Evolutionary conservation across 2,113 vertebrate species (phyloP).

Genomic region (Melospiza melodia): DNA sequence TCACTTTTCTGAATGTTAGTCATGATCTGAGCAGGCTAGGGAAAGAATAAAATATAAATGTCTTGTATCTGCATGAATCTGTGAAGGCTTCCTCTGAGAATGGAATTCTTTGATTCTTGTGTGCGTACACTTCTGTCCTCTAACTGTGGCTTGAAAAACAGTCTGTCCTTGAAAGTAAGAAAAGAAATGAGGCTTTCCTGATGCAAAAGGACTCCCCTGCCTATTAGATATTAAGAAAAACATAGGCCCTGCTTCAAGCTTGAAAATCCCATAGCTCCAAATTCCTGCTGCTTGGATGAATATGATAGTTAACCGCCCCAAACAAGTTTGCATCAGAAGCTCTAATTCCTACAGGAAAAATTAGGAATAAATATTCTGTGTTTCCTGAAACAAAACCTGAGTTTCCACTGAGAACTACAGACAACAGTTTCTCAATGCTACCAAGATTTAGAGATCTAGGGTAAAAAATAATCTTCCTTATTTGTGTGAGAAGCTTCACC

Average conservation of each 20-base stretch:
- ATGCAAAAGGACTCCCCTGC: not conserved
- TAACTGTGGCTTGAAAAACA: not conserved
- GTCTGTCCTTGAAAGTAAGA: not conserved
- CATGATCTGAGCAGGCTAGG: not conserved
- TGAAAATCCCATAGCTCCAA: not conserved
- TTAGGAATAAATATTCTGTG: not conserved
- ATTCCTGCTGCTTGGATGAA: not conserved
- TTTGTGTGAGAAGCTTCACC: not conserved
- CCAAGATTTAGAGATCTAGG: not conserved
- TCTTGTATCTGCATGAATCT: not conserved
- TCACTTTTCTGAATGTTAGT: not conserved
- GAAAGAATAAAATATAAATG: not conserved
- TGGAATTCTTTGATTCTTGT: not conserved
- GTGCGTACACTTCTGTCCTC: not conserved
- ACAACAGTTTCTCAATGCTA: not conserved
- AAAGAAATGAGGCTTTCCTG: not conserved
- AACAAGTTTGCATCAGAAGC: accelerated
- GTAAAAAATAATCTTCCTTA: not conserved
- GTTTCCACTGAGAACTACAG: not conserved
- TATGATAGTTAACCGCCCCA: not conserved
- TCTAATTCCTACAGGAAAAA: not conserved
- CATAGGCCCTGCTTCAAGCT: not conserved
- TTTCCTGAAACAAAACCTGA: not conserved
- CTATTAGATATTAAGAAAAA: not conserved
- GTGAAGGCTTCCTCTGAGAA: not conserved